Conservation (phyloP, 2,888 invertebrate genomes). For the Lithophane ornitopus region DNA sequence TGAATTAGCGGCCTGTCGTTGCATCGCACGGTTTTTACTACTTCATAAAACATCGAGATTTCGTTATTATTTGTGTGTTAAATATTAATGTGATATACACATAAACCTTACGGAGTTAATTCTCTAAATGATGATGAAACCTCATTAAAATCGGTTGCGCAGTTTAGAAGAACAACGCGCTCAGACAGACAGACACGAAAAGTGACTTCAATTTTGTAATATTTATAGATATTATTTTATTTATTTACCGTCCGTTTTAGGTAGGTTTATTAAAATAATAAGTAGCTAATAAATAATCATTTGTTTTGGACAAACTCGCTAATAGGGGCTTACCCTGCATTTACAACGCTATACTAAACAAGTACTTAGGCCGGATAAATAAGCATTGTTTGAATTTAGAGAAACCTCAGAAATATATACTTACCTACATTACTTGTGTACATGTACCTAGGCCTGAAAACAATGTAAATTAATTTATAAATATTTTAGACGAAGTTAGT, state of each 20-base stretch:
- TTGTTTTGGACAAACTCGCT: slow-evolving; percentile 15
- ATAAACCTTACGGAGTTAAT: background rate
- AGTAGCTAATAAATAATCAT: background rate
- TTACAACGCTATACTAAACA: background rate
- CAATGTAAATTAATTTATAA: background rate
- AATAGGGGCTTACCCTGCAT: slow-evolving; percentile 23
- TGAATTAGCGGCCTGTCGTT: too few species aligned
- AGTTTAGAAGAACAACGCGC: background rate
- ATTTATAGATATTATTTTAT: background rate
- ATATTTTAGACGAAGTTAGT: slow-evolving; percentile 3
- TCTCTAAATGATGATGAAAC: background rate
- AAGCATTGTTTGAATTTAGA: slow-evolving; percentile 19
- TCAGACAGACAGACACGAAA: background rate
- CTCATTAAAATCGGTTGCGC: background rate
- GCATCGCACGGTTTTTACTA: too few species aligned
- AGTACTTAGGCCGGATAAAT: background rate
- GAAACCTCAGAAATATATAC: slow-evolving; percentile 9
- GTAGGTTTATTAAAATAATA: background rate
- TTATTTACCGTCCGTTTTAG: background rate
- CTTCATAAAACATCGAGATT: background rate
- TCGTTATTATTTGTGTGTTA: background rate
- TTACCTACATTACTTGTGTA: background rate
- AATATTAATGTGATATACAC: background rate
- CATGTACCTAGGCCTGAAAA: background rate
- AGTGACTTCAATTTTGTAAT: background rate